phyloP scores from a whole-genome alignment of 1,140 invertebrate genomes.

The Drusus annulatus region DNA sequence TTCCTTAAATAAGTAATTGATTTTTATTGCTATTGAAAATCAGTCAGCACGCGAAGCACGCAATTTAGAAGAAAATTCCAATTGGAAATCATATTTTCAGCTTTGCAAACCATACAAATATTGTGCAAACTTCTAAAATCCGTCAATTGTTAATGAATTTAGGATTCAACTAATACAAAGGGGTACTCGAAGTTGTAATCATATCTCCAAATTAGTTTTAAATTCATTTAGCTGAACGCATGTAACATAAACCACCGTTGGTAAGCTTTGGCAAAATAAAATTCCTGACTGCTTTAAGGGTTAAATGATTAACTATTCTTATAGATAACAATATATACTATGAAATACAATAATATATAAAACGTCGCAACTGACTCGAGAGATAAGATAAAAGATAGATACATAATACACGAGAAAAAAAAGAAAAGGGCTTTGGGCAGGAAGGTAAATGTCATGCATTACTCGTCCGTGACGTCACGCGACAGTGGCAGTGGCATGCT shows the following conservation, averaged over 20 bases:
- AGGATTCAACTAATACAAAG: neutral
- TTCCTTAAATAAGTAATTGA: slow-evolving; percentile 72
- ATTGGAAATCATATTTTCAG: slow-evolving; percentile 51
- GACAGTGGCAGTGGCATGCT: neutral
- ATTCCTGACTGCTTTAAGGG: too few relatives aligned
- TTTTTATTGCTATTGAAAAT: slow-evolving; percentile 75
- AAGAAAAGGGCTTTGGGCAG: neutral
- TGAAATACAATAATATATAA: neutral
- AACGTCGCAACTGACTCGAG: neutral
- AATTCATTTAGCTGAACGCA: too few relatives aligned
- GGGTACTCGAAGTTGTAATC: neutral
- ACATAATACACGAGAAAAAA: neutral
- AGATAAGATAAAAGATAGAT: neutral
- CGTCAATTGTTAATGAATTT: neutral
- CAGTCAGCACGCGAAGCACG: slow-evolving; percentile 74
- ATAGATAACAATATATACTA: neutral
- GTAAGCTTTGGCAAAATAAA: too few relatives aligned
- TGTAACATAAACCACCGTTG: too few relatives aligned
- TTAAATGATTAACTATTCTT: neutral
- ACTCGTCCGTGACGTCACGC: neutral
- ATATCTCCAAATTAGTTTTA: too few relatives aligned
- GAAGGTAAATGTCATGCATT: slow-evolving; percentile 5
- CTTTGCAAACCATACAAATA: slow-evolving; percentile 42
- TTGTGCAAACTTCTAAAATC: slow-evolving; percentile 11
- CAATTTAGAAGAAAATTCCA: slow-evolving; percentile 70